These are phyloP conservation scores for Pristionchus pacificus DNA, from an alignment of 1,140 invertebrate genomes.

Conservation along the genomic window DNA sequence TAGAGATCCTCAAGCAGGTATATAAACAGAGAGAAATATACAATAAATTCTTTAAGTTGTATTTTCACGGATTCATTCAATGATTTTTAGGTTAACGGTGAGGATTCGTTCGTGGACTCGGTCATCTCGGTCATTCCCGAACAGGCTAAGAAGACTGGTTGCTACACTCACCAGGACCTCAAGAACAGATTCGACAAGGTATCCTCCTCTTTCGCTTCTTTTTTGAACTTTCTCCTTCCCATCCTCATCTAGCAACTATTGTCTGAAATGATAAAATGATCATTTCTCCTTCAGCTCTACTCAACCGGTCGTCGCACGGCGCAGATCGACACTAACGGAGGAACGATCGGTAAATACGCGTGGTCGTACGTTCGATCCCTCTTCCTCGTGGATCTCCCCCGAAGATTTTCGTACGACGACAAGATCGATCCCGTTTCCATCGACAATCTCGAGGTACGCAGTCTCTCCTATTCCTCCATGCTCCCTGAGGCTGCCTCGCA, in stretches of 20 bases:
- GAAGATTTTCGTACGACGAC: constrained; percentile 52
- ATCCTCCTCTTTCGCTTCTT: constrained; percentile 45
- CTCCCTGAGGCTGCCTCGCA: no score
- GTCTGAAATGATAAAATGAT: no score
- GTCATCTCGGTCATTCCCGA: constrained; percentile 74
- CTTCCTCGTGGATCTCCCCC: constrained; percentile 62
- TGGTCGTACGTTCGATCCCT: constrained; percentile 78
- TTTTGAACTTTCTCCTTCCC: no score
- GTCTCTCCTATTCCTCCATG: not conserved
- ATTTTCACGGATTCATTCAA: not conserved
- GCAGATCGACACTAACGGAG: constrained; percentile 74
- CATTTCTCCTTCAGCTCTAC: constrained; percentile 45
- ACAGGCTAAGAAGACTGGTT: constrained; percentile 72
- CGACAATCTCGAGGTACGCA: constrained; percentile 75
- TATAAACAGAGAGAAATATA: constrained; percentile 17
- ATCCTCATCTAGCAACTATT: no score
- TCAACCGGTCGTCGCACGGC: constrained; percentile 68
- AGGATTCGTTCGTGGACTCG: constrained; percentile 67
- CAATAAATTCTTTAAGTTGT: not conserved
- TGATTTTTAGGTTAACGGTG: constrained; percentile 52
- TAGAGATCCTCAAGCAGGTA: constrained; percentile 58
- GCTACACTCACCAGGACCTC: constrained; percentile 78
- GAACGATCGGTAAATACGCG: constrained; percentile 73
- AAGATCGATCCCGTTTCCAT: constrained; percentile 63
- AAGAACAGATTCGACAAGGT: constrained; percentile 78